Base-by-base conservation (phyloP, 64 coral and sea anemone species). In the Anthopleura sola region DNA sequence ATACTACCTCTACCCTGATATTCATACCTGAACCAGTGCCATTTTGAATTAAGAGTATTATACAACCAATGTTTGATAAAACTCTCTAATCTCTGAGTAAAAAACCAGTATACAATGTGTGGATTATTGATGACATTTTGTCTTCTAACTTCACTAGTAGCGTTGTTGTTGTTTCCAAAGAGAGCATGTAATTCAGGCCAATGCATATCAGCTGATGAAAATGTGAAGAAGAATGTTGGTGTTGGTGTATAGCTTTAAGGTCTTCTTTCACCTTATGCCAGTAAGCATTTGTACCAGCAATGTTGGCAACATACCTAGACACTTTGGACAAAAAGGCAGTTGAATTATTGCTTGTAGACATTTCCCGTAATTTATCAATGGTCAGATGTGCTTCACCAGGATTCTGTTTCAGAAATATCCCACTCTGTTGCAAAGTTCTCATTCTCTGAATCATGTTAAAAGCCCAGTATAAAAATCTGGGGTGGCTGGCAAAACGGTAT, bases 31-130 rank as follows among this genome's bases (percentile, higher is more conserved):
- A 74, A 86, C 85, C 60, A 86, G 39, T 86, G 85, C 85, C 85
- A 86, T 76, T 86, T 75, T 0, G 85, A 58, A 86, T 86, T 58
- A 75, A 86, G 85, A 75, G 66, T 86, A 29, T 75, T 33, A 86
- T 86, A 86, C 32, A 86, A 50, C 85, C 85, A 86, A 50, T 90
- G 58, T 85, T 90, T n/a, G 49, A 90, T 90, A 58, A 90, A 90
- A 48, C 34, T 85, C 34, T 90, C 60, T 78, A 90, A 78, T 32
- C 88, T 34, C 57, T 77, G 49, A 40, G 82, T 90, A n/a, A 77
- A 90, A 75, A 90, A 90, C 88, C 88, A 90, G 85, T 90, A 75
- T 64, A 82, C 78, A 44, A 88, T 88, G 47, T 82, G 87, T 64
- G 85, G 85, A 76, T 86, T 86, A 69, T 86, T 76, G 60, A 86